A percentile compares a stretch with the other conserved stretches of the same genome.
These are phyloP conservation scores for Tenthredo mesomela DNA, from an alignment of 2,888 invertebrate species.

Conservation along the genomic window DNA sequence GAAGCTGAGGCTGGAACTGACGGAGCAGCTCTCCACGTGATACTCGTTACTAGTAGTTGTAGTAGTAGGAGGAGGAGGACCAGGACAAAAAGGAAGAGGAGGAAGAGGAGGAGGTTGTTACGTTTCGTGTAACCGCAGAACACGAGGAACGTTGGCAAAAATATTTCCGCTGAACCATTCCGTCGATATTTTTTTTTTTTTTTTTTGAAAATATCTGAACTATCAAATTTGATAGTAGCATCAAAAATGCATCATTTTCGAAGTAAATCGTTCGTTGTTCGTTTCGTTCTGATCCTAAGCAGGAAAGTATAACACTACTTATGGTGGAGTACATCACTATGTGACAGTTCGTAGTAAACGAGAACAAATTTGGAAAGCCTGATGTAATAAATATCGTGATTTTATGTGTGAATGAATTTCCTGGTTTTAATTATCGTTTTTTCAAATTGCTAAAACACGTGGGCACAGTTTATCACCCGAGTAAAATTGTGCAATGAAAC, in stretches of 20 bases:
- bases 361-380: not conserved
- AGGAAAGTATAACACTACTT: not conserved
- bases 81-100: not conserved
- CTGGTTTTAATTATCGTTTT: not conserved
- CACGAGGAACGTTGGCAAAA: not conserved
- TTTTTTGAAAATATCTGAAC: not conserved
- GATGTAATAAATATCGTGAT: not conserved
- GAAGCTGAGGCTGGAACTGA: slow-evolving; percentile 21
- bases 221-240: not conserved
- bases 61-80: slow-evolving; percentile 10
- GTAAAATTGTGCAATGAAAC: not conserved
- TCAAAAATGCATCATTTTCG: not conserved
- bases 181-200: not conserved
- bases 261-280: not conserved
- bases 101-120: not conserved
- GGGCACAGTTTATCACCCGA: not conserved
- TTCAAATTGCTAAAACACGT: not conserved
- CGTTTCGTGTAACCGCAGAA: slow-evolving; percentile 22
- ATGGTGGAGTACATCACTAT: not conserved
- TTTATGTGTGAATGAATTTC: not conserved
- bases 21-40: slow-evolving; percentile 26
- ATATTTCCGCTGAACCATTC: not conserved
- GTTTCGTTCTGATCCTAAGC: not conserved
- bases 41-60: slow-evolving; percentile 42
- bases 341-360: not conserved